Percentiles rank a stretch among this genome's conserved stretches.
These are phyloP conservation scores for Trematomus loennbergii DNA, from an alignment of 2,113 vertebrate species.

Conservation along the genomic window DNA sequence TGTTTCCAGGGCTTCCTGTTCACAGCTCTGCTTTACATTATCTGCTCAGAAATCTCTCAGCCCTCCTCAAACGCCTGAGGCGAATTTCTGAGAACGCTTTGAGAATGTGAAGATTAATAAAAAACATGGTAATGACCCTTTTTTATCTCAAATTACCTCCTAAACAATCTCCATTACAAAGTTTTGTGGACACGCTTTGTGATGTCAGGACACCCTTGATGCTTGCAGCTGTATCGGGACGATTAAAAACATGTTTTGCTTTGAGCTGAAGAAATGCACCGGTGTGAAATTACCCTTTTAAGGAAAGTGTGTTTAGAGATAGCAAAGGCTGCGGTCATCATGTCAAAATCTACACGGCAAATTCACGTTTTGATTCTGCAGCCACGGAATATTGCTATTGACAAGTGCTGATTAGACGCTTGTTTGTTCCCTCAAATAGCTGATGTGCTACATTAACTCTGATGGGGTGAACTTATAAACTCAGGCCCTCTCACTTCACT, in stretches of 20 bases:
- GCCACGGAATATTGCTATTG: slow-evolving; percentile 22
- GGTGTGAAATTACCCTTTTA: slow-evolving; percentile 6
- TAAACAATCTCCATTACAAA: slow-evolving; percentile 16
- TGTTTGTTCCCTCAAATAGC: slow-evolving; percentile 35
- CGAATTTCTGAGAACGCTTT: neutral
- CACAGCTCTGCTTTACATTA: neutral
- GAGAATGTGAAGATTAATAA: slow-evolving; percentile 16
- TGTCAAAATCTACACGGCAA: slow-evolving; percentile 3
- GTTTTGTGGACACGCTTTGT: neutral
- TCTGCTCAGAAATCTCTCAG: neutral
- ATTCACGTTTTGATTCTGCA: slow-evolving; percentile 4
- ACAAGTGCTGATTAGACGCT: slow-evolving; percentile 32
- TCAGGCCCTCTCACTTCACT: neutral
- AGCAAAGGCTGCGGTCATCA: neutral
- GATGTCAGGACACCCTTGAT: slow-evolving; percentile 18
- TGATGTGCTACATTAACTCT: slow-evolving; percentile 17
- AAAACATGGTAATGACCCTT: slow-evolving; percentile 6
- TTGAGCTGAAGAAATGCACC: slow-evolving; percentile 1
- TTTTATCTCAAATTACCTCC: neutral
- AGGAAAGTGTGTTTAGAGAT: neutral
- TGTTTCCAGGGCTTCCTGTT: neutral
- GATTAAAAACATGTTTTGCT: slow-evolving; percentile 7
- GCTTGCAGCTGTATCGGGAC: neutral
- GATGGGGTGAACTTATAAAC: slow-evolving; percentile 8
- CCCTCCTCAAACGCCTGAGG: neutral